Evolutionary conservation across 2,797 vertebrate species (phyloP).

Genomic region (Emydoidea blandingii): DNA sequence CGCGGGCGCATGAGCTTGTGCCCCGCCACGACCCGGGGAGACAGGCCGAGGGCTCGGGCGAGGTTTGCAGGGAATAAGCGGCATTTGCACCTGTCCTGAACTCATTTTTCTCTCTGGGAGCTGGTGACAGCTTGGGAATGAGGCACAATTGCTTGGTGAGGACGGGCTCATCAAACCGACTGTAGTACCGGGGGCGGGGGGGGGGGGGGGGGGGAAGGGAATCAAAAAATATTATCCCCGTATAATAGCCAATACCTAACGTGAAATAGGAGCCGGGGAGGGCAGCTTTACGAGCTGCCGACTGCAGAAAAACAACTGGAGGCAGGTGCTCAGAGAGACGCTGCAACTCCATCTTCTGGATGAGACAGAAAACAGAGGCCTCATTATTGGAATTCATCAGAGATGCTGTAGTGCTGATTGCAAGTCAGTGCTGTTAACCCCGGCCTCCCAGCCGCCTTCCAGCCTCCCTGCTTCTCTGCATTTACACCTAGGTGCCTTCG

Average conservation of each 20-base stretch:
- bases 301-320: neutral
- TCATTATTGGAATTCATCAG: neutral
- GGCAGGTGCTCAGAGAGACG: neutral
- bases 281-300: constrained; percentile 24
- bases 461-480: neutral
- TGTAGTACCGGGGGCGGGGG: neutral
- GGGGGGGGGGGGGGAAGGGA: neutral
- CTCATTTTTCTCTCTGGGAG: constrained; percentile 19
- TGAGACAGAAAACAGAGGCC: neutral
- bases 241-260: constrained; percentile 26
- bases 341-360: constrained; percentile 17
- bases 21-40: too few species aligned
- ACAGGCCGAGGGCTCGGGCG: neutral
- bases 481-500: neutral
- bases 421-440: neutral
- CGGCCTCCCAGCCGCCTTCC: neutral
- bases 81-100: neutral
- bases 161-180: constrained; percentile 34
- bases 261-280: constrained; percentile 1
- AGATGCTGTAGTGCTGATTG: neutral
- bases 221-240: constrained; percentile 36
- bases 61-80: neutral
- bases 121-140: constrained; percentile 34
- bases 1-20: neutral
- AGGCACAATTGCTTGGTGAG: neutral